Conservation (phyloP, 2,797 vertebrate species). For the Scarus forsteni region DNA sequence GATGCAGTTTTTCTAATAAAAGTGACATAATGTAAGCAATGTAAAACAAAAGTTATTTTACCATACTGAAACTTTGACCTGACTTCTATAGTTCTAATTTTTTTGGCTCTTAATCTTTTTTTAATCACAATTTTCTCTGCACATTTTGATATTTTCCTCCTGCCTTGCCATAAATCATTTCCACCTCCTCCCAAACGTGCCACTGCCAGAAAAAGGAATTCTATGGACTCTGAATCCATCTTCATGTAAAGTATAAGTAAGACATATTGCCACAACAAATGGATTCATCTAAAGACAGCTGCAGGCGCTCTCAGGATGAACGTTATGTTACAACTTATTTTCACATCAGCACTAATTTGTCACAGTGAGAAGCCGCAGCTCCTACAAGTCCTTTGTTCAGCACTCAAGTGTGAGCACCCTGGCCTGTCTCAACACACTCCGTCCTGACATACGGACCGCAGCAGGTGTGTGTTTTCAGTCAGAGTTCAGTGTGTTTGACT, state of each 20-base stretch:
- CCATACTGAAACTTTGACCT: too few species aligned
- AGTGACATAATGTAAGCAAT: too few species aligned
- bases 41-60: too few species aligned
- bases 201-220: too few species aligned
- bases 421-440: slow-evolving; percentile 45
- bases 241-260: slow-evolving; percentile 8
- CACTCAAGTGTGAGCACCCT: slow-evolving; percentile 30
- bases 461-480: slow-evolving; percentile 60
- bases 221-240: too few species aligned
- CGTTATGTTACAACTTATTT: slow-evolving; percentile 2
- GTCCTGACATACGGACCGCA: slow-evolving; percentile 25
- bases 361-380: slow-evolving; percentile 41
- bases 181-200: too few species aligned
- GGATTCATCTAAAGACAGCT: background rate
- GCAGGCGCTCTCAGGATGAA: background rate
- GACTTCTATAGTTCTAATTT: too few species aligned
- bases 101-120: too few species aligned
- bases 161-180: too few species aligned
- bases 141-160: too few species aligned
- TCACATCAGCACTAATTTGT: slow-evolving; percentile 41
- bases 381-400: slow-evolving; percentile 44
- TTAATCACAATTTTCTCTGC: too few species aligned
- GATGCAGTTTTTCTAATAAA: too few species aligned
- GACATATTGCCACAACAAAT: background rate
- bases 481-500: slow-evolving; percentile 18